phyloP scores from a whole-genome alignment of 2,888 invertebrate species.

The Cartodere bifasciata region DNA sequence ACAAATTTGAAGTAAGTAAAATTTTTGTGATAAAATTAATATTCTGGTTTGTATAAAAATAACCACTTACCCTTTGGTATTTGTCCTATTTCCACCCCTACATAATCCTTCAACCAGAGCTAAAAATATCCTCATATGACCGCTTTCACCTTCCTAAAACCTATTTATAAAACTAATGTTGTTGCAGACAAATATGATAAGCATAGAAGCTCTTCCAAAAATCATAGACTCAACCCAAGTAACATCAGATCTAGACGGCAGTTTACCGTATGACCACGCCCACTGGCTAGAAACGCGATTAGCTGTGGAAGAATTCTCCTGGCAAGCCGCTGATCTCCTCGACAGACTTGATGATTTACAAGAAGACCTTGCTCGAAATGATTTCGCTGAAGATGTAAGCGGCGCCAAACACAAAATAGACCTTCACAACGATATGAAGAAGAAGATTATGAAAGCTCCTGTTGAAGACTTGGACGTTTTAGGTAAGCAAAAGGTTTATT shows the following conservation, averaged over 20 bases:
- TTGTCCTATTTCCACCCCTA: neutral
- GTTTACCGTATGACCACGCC: slow-evolving; percentile 87
- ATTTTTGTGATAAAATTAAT: slow-evolving; percentile 1
- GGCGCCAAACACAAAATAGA: slow-evolving; percentile 87
- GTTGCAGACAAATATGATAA: slow-evolving; percentile 88
- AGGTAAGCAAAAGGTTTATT: slow-evolving; percentile 42
- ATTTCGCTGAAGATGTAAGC: slow-evolving; percentile 89
- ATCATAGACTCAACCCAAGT: slow-evolving; percentile 87
- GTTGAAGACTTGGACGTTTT: slow-evolving; percentile 87
- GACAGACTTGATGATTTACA: slow-evolving; percentile 87
- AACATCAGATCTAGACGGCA: slow-evolving; percentile 87
- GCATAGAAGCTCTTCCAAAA: slow-evolving; percentile 86
- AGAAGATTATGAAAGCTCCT: slow-evolving; percentile 84
- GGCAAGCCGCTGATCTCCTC: slow-evolving; percentile 89
- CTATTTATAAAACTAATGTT: slow-evolving; percentile 17
- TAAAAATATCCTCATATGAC: slow-evolving; percentile 4
- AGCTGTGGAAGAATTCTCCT: slow-evolving; percentile 89
- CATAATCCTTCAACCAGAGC: neutral
- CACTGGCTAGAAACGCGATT: slow-evolving; percentile 94
- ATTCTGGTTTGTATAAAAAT: too few relatives aligned
- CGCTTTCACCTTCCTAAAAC: slow-evolving; percentile 6
- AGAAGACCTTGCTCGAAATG: slow-evolving; percentile 83
- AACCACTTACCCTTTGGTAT: neutral
- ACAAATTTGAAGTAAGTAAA: slow-evolving; percentile 85
- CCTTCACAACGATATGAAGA: slow-evolving; percentile 86